Conservation (phyloP, 1,140 invertebrate species). For the Papilio xuthus region DNA sequence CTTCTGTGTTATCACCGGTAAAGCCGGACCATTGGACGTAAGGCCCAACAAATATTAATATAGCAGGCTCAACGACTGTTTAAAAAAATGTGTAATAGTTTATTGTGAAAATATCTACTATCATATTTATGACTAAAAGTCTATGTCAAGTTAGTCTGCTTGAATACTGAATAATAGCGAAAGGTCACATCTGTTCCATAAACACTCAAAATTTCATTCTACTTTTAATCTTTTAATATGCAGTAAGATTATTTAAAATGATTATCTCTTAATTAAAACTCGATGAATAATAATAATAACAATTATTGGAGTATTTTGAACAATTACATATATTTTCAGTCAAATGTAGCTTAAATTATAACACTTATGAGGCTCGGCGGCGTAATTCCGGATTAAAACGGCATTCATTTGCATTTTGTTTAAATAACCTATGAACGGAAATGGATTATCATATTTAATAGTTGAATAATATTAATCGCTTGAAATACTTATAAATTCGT, state of each 20-base stretch:
- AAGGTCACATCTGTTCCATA: not conserved
- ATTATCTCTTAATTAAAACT: not conserved
- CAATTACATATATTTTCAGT: slow-evolving; percentile 13
- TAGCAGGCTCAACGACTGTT: too few species aligned
- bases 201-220: not conserved
- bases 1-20: too few species aligned
- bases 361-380: slow-evolving; percentile 15
- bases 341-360: not conserved
- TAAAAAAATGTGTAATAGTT: too few species aligned
- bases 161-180: not conserved
- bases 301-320: not conserved
- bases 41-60: too few species aligned
- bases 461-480: not conserved
- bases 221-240: not conserved
- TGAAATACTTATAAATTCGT: not conserved
- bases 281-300: not conserved
- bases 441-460: not conserved
- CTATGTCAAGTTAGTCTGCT: not conserved
- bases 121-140: not conserved
- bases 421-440: slow-evolving; percentile 16
- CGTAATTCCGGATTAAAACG: slow-evolving; percentile 14
- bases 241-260: not conserved
- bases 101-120: not conserved
- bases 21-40: too few species aligned
- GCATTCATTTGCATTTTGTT: slow-evolving; percentile 19